Percentiles rank a stretch among this genome's conserved stretches.
phyloP scores from a whole-genome alignment of 1,140 invertebrate species.

The Condylostylus longicornis region DNA sequence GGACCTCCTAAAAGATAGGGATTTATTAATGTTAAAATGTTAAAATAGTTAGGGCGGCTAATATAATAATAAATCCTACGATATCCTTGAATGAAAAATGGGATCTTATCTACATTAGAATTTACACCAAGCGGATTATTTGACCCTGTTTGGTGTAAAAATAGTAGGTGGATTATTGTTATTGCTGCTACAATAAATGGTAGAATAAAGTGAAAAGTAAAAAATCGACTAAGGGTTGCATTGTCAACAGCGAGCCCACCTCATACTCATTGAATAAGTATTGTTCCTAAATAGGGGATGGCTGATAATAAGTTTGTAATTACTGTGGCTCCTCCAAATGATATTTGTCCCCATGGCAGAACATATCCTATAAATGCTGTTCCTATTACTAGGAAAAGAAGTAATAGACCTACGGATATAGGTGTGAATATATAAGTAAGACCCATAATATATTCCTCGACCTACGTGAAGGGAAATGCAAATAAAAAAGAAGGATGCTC shows the following conservation, averaged over 20 bases:
- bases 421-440: constrained; percentile 35
- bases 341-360: constrained; percentile 55
- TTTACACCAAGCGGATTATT: constrained; percentile 43
- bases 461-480: constrained; percentile 36
- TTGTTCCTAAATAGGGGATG: constrained; percentile 43
- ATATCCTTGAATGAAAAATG: constrained; percentile 44
- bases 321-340: constrained; percentile 53
- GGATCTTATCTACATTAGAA: constrained; percentile 44
- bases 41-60: constrained; percentile 34
- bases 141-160: constrained; percentile 43
- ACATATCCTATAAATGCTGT: constrained; percentile 55
- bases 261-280: constrained; percentile 48
- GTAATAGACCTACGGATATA: constrained; percentile 40
- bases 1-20: constrained; percentile 47
- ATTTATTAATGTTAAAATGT: constrained; percentile 32
- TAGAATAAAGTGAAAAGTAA: constrained; percentile 51
- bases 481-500: constrained; percentile 41
- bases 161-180: constrained; percentile 44
- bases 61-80: constrained; percentile 38
- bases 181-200: constrained; percentile 46
- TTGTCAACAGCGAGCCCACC: constrained; percentile 54
- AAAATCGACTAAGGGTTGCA: constrained; percentile 52
- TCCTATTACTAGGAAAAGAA: constrained; percentile 44
- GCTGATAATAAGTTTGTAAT: constrained; percentile 55
- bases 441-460: constrained; percentile 40